Conservation (phyloP, 2,113 vertebrate genomes). For the Brachyhypopomus occidentalis region DNA sequence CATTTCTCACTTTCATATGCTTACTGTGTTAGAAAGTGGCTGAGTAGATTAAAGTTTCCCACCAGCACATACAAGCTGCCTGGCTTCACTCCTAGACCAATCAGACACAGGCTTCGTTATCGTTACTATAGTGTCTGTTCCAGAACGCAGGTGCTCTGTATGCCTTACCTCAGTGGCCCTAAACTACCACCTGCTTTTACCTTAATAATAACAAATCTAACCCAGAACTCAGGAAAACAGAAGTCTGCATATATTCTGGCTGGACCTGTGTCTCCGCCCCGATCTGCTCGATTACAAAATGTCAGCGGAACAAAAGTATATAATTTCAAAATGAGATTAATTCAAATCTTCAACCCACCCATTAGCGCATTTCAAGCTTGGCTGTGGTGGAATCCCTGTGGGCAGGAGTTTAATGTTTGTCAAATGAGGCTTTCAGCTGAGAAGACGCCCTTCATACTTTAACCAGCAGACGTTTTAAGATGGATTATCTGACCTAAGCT, state of each 20-base stretch:
- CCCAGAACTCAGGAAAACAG: no score
- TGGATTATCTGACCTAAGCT: background rate
- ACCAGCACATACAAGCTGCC: background rate
- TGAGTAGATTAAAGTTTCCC: no score
- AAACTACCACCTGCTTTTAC: background rate
- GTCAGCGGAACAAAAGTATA: background rate
- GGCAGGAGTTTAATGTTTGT: slow-evolving; percentile 13
- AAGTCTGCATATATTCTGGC: no score
- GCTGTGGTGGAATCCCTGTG: background rate
- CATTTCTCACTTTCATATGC: no score
- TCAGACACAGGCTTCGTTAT: no score
- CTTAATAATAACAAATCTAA: no score
- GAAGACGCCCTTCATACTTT: slow-evolving; percentile 7
- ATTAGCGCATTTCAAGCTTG: slow-evolving; percentile 36
- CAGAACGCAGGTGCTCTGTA: background rate
- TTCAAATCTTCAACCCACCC: slow-evolving; percentile 23
- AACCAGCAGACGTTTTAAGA: background rate
- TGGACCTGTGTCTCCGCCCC: background rate
- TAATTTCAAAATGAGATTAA: slow-evolving; percentile 11
- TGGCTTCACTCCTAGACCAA: background rate
- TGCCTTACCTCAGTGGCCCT: background rate
- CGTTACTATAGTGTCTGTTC: no score
- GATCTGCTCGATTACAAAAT: background rate
- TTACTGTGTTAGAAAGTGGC: no score
- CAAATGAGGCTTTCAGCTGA: slow-evolving; percentile 31